Evolutionary conservation across 2,113 vertebrate species (phyloP), one percentile per base, ranked within the genome.

Genomic region (Aptenodytes patagonicus): DNA sequence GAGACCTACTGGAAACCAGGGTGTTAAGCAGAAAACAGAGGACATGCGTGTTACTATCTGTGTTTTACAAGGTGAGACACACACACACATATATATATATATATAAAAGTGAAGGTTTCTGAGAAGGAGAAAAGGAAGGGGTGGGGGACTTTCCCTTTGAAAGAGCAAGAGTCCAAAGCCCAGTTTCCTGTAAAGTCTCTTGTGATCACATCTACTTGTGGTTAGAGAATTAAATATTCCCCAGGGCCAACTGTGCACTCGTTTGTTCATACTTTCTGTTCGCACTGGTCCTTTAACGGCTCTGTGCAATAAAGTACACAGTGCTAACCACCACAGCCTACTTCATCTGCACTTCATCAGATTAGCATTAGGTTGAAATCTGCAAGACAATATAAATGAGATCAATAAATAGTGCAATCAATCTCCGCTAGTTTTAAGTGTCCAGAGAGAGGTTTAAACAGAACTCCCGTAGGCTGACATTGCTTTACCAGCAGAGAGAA

Each of bases 51-150:
- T 87, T 97, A 47, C 79, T 96, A 38, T 95, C 94, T 92, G 88
- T 93, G 91, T 95, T 97, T 96, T 84, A 71, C 80, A 95, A 93
- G 89, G 80, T 96, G 98, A 98, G 89, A 96, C 73, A 36, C 36
- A 36, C 36, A 36, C 36, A 36, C 36, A 36, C 36, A 36, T 7
- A 36, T 7, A 36, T 36, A 36, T 36, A 36, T 36, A 36, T 36
- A 36, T 80, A 57, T 89, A 90, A 93, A 83, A 21, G 4, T 54
- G 72, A 91, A 84, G 77, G 82, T 87, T 96, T 97, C 92, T 96
- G 93, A 90, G 86, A 96, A 96, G 79, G 86, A 96, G 93, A 87
- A 95, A 87, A 81, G 40, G 91, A 97, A 93, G 88, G 65, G 55
- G 76, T 92, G 88, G 58, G 73, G 82, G 89, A 92, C 83, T 97